Evolutionary conservation across 1,140 invertebrate species (phyloP).

Genomic region (Drosophila nigromelanica): DNA sequence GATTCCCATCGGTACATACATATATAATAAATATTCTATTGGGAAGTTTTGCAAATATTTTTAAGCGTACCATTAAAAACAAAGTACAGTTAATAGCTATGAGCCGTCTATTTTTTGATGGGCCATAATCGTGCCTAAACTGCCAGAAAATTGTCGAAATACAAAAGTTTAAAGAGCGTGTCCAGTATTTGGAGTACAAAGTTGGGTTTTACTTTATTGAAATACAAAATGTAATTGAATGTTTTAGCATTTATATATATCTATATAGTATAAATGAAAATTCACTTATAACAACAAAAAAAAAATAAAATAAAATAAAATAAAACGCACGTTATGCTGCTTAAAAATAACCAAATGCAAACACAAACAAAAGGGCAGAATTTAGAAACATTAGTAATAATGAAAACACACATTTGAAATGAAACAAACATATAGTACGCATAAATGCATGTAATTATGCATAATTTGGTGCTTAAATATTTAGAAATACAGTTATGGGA

Average conservation of each 20-base stretch:
- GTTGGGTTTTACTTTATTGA: slow-evolving; percentile 24
- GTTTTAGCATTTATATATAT: slow-evolving; percentile 14
- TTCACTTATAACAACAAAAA: slow-evolving; percentile 7
- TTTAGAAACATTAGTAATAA: not conserved
- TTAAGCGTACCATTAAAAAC: not conserved
- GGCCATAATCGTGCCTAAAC: slow-evolving; percentile 30
- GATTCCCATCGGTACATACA: too few species aligned
- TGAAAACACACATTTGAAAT: not conserved
- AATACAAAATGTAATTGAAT: slow-evolving; percentile 31
- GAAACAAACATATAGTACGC: not conserved
- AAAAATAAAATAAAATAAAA: not conserved
- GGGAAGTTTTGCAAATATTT: not conserved
- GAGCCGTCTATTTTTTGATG: slow-evolving; percentile 6
- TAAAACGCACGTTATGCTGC: too few species aligned
- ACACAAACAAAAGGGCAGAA: not conserved
- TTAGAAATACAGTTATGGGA: slow-evolving; percentile 90
- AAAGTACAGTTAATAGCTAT: slow-evolving; percentile 22
- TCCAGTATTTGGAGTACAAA: slow-evolving; percentile 8
- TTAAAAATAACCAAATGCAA: slow-evolving; percentile 4
- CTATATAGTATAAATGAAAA: slow-evolving; percentile 1
- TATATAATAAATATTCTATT: too few species aligned
- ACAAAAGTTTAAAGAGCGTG: slow-evolving; percentile 14
- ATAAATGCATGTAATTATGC: slow-evolving; percentile 2
- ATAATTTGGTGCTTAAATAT: slow-evolving; percentile 81
- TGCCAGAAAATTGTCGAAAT: slow-evolving; percentile 39